Conservation (phyloP, 2,113 vertebrate genomes). For the Ceyx margarethae region DNA sequence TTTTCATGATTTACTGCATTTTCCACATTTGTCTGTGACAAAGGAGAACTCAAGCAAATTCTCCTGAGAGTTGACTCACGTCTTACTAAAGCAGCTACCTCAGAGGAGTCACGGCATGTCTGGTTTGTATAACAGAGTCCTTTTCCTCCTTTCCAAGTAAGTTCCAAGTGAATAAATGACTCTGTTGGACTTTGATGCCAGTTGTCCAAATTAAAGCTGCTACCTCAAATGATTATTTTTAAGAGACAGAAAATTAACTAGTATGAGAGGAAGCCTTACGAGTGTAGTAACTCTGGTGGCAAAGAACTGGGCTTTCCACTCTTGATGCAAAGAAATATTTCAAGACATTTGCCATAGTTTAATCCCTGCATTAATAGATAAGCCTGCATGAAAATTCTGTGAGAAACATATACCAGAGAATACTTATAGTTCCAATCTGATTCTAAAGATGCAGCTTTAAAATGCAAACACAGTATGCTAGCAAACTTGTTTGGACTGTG, state of each 20-base stretch:
- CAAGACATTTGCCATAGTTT: background rate
- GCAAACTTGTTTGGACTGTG: background rate
- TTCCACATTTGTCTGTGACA: background rate
- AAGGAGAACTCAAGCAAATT: background rate
- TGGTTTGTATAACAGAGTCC: background rate
- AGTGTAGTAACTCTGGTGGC: background rate
- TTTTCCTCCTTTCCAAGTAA: background rate
- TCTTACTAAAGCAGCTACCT: background rate
- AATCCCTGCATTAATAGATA: background rate
- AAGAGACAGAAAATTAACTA: background rate
- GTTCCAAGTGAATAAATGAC: background rate
- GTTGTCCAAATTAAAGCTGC: background rate
- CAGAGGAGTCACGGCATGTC: background rate
- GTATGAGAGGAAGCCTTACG: background rate
- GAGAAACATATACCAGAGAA: background rate
- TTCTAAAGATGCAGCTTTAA: background rate
- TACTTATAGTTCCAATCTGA: background rate
- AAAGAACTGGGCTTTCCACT: background rate
- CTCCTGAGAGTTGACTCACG: fast-evolving
- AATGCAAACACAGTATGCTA: fast-evolving
- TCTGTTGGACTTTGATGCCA: background rate
- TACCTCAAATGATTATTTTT: background rate
- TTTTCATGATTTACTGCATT: background rate
- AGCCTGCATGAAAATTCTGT: background rate
- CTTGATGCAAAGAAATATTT: background rate